Conservation (phyloP, 2,797 vertebrate species). For the Chanos chanos region DNA sequence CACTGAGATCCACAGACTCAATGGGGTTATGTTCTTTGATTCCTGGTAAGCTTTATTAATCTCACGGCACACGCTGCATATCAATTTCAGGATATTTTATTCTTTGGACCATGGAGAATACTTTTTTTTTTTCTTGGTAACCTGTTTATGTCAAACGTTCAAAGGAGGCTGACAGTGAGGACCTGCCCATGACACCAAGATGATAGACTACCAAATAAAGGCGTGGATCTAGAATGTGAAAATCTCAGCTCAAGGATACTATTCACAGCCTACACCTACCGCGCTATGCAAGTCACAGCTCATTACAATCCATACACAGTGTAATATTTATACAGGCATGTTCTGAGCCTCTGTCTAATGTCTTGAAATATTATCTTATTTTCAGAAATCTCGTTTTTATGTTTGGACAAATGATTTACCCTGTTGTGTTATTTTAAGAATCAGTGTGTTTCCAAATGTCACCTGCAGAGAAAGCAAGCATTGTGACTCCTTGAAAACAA, state of each 20-base stretch:
- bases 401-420: constrained; percentile 22
- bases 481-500: constrained; percentile 21
- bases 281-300: too few species aligned
- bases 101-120: not conserved
- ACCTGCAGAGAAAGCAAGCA: constrained; percentile 25
- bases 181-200: not conserved
- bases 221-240: not conserved
- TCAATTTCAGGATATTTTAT: not conserved
- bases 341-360: not conserved
- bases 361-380: constrained; percentile 13
- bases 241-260: too few species aligned
- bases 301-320: too few species aligned
- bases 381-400: constrained; percentile 7
- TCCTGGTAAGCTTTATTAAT: constrained; percentile 7
- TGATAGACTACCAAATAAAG: not conserved
- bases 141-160: not conserved
- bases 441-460: not conserved
- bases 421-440: constrained; percentile 29
- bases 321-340: too few species aligned
- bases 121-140: not conserved
- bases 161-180: not conserved
- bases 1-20: not conserved
- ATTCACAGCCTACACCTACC: too few species aligned
- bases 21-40: constrained; percentile 3
- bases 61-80: not conserved